These are phyloP conservation scores for Entomobrya proxima DNA, from an alignment of 2,888 invertebrate species.

Conservation along the genomic window DNA sequence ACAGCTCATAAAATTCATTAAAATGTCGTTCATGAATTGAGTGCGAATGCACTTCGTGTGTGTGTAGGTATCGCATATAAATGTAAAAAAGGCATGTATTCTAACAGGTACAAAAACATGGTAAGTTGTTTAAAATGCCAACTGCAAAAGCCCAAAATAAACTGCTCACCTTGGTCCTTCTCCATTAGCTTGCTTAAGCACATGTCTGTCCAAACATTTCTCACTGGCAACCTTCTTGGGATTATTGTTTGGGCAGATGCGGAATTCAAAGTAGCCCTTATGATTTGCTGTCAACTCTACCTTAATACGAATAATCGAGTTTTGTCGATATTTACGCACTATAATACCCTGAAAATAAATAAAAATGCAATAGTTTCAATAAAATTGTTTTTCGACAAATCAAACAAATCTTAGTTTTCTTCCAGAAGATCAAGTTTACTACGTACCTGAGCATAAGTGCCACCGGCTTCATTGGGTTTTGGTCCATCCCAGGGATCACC, in stretches of 20 bases:
- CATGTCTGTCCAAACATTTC: slow-evolving; percentile 76
- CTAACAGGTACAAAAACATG: neutral
- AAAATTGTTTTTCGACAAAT: neutral
- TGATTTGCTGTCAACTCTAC: slow-evolving; percentile 73
- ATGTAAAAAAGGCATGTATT: neutral
- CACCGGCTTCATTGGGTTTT: slow-evolving; percentile 85
- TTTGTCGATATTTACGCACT: slow-evolving; percentile 84
- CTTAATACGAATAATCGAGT: slow-evolving; percentile 56
- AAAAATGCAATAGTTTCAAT: neutral
- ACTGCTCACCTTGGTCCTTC: slow-evolving; percentile 71
- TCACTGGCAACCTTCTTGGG: slow-evolving; percentile 74
- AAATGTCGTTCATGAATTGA: neutral
- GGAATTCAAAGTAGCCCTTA: slow-evolving; percentile 76
- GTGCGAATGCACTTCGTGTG: neutral
- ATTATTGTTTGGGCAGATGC: slow-evolving; percentile 76
- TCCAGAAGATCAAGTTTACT: neutral
- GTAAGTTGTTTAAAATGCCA: neutral
- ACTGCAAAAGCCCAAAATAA: neutral
- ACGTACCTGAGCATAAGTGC: slow-evolving; percentile 84
- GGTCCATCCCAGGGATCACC: slow-evolving; percentile 76
- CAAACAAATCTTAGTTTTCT: neutral
- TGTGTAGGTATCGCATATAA: neutral
- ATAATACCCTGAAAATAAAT: slow-evolving; percentile 82
- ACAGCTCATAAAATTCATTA: slow-evolving; percentile 40
- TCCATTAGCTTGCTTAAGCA: slow-evolving; percentile 76